phyloP scores from a whole-genome alignment of 2,888 invertebrate genomes.

The Anthophora plumipes region DNA sequence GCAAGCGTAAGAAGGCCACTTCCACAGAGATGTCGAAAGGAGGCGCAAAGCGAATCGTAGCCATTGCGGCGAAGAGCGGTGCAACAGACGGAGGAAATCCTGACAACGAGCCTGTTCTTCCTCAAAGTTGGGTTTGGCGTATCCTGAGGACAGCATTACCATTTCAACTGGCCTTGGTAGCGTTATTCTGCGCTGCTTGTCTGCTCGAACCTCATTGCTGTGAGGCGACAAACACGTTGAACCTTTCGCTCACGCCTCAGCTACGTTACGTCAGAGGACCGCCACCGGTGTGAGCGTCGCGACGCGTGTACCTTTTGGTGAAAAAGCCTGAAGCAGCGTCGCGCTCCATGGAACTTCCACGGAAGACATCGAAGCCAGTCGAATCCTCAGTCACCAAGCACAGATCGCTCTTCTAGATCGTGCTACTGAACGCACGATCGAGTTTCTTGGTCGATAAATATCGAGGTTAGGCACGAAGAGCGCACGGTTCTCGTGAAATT shows the following conservation, averaged over 20 bases:
- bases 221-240: slow-evolving; percentile 91
- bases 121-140: slow-evolving; percentile 89
- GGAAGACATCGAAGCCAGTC: slow-evolving; percentile 30
- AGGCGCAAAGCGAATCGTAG: slow-evolving; percentile 3
- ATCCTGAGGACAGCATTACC: slow-evolving; percentile 90
- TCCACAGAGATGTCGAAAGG: slow-evolving; percentile 80
- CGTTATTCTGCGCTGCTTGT: slow-evolving; percentile 90
- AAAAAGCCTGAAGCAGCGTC: slow-evolving; percentile 7
- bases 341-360: slow-evolving; percentile 20
- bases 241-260: slow-evolving; percentile 91
- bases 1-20: slow-evolving; percentile 65
- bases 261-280: slow-evolving; percentile 93
- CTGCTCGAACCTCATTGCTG: slow-evolving; percentile 91
- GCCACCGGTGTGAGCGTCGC: slow-evolving; percentile 89
- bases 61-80: slow-evolving; percentile 74
- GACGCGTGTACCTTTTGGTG: not conserved
- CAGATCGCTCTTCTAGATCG: not conserved
- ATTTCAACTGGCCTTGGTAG: slow-evolving; percentile 90
- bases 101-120: slow-evolving; percentile 85
- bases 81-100: slow-evolving; percentile 86
- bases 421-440: not conserved
- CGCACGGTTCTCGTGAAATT: slow-evolving; percentile 14
- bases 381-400: slow-evolving; percentile 52
- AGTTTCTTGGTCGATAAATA: not conserved
- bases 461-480: not conserved